Evolutionary conservation across 2,113 vertebrate species (phyloP), one percentile per base, ranked within the genome.

Genomic region (Genyomyrus donnyi): DNA sequence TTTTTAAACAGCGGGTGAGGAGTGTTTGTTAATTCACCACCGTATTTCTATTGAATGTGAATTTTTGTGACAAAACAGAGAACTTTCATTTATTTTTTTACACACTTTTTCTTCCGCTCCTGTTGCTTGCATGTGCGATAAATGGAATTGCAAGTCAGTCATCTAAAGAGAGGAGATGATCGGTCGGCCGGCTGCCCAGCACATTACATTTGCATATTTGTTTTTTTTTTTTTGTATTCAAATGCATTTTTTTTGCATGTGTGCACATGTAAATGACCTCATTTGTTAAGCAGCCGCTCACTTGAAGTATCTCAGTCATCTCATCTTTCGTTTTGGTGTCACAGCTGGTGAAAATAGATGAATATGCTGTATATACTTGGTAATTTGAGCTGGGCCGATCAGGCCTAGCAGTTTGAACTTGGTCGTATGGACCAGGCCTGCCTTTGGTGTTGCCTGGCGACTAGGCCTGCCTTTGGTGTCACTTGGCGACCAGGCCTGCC

Each of bases 261-360:
- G 42, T 66, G 91, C 91, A 90, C 89, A 88, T 93, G 86, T 90
- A 92, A 89, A 94, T 91, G 90, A 77, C n/a, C 88, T 91, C 80
- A 91, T 94, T 93, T 93, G 85, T 87, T 90, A 48, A 45, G 42
- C 50, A 52, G 27, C 52, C 10, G 49, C n/a, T 53, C 10, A 6
- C 87, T 89, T 89, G 10, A 89, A 86, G 77, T 52, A 27, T 88
- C 80, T 56, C 85, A 87, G 91, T 91, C 88, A 56, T 77, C 85
- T 90, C 53, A 91, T 89, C 90, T 91, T 89, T 91, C 86, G 89
- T 94, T 92, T 90, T 88, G 92, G 88, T 90, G 87, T 90, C 86
- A 90, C 89, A 80, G 91, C 91, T 94, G 94, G 94, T 95, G 93
- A 93, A 80, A 93, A 90, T 89, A 77, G 93, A 93, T 90, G 74